Evolutionary conservation across 2,113 vertebrate genomes (phyloP).

Genomic region (Aramus guarauna): DNA sequence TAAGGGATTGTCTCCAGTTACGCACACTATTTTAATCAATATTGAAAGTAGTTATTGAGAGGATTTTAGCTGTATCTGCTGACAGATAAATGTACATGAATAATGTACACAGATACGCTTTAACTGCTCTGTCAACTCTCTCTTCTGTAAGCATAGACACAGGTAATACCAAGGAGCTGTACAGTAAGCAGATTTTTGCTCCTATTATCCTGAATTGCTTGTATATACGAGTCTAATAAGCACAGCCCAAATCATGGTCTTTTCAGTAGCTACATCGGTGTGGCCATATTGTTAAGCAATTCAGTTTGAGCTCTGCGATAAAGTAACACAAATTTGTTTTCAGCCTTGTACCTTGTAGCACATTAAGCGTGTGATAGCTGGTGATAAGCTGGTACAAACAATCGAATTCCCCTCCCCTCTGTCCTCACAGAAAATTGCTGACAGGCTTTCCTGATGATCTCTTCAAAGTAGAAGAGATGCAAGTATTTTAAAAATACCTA

Average conservation of each 20-base stretch:
- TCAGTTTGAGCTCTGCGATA: neutral
- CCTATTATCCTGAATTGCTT: neutral
- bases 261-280: neutral
- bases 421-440: neutral
- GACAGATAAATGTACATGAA: slow-evolving; percentile 18
- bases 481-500: neutral
- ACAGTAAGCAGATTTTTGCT: neutral
- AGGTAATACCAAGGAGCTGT: neutral
- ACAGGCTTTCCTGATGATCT: neutral
- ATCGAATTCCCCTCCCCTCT: neutral
- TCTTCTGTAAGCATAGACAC: neutral
- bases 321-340: neutral
- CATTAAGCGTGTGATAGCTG: neutral
- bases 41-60: neutral
- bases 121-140: neutral
- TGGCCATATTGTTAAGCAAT: neutral
- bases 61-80: slow-evolving; percentile 12
- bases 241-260: neutral
- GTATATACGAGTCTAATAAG: neutral
- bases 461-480: neutral
- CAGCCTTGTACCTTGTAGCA: neutral
- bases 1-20: neutral
- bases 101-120: slow-evolving; percentile 16
- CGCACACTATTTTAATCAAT: neutral
- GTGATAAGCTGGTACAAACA: neutral